A percentile compares a stretch with the other conserved stretches of the same genome.
These are phyloP conservation scores for Pseudorhombus dupliciocellatus DNA, from an alignment of 2,113 vertebrate genomes.

Conservation along the genomic window DNA sequence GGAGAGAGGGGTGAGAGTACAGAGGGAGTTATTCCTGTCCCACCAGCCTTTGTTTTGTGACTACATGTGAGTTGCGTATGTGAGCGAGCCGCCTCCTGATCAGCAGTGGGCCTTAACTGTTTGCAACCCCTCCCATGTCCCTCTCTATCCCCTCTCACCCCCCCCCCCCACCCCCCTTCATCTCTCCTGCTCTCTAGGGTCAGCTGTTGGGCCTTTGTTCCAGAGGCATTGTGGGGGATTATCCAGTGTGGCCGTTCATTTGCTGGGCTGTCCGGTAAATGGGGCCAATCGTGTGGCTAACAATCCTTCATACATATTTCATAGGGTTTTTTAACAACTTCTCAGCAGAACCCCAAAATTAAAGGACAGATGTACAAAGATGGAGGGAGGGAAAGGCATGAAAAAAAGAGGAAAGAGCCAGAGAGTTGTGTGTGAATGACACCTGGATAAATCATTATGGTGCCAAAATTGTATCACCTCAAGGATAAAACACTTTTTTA, in stretches of 20 bases:
- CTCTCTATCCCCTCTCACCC: background rate
- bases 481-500: background rate
- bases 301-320: slow-evolving; percentile 82
- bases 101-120: slow-evolving; percentile 66
- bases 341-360: slow-evolving; percentile 72
- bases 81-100: slow-evolving; percentile 52
- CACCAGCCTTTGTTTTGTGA: slow-evolving; percentile 64
- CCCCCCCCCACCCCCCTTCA: background rate
- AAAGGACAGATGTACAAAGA: slow-evolving; percentile 73
- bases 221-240: slow-evolving; percentile 81
- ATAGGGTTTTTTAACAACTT: slow-evolving; percentile 77
- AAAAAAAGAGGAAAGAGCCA: slow-evolving; percentile 8
- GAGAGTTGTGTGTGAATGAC: slow-evolving; percentile 3
- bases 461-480: background rate
- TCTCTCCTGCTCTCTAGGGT: slow-evolving; percentile 68
- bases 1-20: slow-evolving; percentile 58
- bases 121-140: slow-evolving; percentile 46
- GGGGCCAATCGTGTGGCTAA: slow-evolving; percentile 77
- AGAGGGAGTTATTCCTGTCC: slow-evolving; percentile 72
- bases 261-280: slow-evolving; percentile 73
- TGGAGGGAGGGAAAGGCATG: slow-evolving; percentile 16
- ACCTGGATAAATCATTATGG: slow-evolving; percentile 30
- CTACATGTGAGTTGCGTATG: slow-evolving; percentile 56
- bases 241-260: slow-evolving; percentile 76
- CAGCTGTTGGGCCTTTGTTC: slow-evolving; percentile 81